phyloP scores from a whole-genome alignment of 2,113 vertebrate genomes.

The Phycodurus eques region DNA sequence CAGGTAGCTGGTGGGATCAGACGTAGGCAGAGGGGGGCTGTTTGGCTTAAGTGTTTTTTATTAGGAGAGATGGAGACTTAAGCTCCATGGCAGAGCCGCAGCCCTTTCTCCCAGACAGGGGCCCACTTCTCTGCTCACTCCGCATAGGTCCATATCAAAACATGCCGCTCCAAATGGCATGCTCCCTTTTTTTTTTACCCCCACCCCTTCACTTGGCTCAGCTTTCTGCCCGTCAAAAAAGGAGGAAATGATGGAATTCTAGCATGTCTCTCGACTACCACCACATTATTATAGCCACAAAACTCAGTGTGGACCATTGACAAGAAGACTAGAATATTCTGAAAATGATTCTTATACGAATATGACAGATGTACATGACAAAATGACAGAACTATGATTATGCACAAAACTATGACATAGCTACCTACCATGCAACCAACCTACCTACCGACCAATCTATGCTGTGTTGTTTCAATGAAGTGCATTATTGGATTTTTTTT shows the following conservation, averaged over 20 bases:
- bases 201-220: slow-evolving; percentile 46
- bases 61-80: slow-evolving; percentile 75
- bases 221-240: slow-evolving; percentile 59
- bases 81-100: slow-evolving; percentile 73
- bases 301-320: slow-evolving; percentile 34
- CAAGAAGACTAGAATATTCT: neutral
- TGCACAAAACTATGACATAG: neutral
- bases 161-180: slow-evolving; percentile 61
- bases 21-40: slow-evolving; percentile 62
- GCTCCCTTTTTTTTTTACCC: slow-evolving; percentile 30
- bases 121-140: slow-evolving; percentile 55
- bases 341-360: too few relatives aligned
- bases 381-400: too few relatives aligned
- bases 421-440: too few relatives aligned
- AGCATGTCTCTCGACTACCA: slow-evolving; percentile 65
- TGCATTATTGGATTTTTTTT: too few relatives aligned
- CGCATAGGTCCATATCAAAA: slow-evolving; percentile 70
- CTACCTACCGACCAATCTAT: too few relatives aligned
- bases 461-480: too few relatives aligned
- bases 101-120: slow-evolving; percentile 69
- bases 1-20: slow-evolving; percentile 71
- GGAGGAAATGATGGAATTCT: slow-evolving; percentile 58
- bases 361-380: too few relatives aligned
- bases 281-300: slow-evolving; percentile 50
- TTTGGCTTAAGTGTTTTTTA: slow-evolving; percentile 77